Percentiles rank a stretch among this genome's conserved stretches.
phyloP scores from a whole-genome alignment of 2,888 invertebrate genomes.

The Eristalis tenax region DNA sequence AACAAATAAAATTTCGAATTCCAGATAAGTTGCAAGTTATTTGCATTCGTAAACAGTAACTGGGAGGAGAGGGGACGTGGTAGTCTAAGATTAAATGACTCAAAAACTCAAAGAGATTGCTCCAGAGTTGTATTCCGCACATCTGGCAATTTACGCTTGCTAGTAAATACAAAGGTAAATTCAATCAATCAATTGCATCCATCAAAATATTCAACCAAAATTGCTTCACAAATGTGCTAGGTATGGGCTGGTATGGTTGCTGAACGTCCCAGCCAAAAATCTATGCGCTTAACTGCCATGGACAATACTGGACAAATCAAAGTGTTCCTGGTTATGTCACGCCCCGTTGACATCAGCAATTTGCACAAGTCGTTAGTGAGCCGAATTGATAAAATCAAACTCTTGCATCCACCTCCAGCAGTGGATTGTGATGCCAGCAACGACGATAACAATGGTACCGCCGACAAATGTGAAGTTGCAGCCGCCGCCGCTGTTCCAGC shows the following conservation, averaged over 20 bases:
- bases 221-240: conserved; percentile 76
- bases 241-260: conserved; percentile 96
- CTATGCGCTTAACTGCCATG: conserved; percentile 92
- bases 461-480: conserved; percentile 76
- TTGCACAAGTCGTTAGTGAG: conserved; percentile 85
- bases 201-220: not conserved
- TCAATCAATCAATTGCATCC: not conserved
- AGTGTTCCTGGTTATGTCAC: conserved; percentile 91
- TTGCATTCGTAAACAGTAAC: conserved; percentile 91
- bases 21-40: conserved; percentile 91
- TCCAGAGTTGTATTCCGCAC: conserved; percentile 94
- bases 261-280: conserved; percentile 92
- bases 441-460: conserved; percentile 72
- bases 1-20: conserved; percentile 59
- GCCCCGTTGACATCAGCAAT: conserved; percentile 87
- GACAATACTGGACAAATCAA: conserved; percentile 91
- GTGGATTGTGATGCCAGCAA: conserved; percentile 70
- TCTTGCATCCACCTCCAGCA: conserved; percentile 76
- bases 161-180: conserved; percentile 93
- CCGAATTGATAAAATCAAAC: conserved; percentile 82
- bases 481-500: conserved; percentile 79
- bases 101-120: conserved; percentile 82
- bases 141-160: conserved; percentile 92
- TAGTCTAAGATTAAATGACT: conserved; percentile 92
- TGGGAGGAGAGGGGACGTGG: conserved; percentile 97